Conservation (phyloP, 2,797 vertebrate species). For the Hephaestus fuliginosus region DNA sequence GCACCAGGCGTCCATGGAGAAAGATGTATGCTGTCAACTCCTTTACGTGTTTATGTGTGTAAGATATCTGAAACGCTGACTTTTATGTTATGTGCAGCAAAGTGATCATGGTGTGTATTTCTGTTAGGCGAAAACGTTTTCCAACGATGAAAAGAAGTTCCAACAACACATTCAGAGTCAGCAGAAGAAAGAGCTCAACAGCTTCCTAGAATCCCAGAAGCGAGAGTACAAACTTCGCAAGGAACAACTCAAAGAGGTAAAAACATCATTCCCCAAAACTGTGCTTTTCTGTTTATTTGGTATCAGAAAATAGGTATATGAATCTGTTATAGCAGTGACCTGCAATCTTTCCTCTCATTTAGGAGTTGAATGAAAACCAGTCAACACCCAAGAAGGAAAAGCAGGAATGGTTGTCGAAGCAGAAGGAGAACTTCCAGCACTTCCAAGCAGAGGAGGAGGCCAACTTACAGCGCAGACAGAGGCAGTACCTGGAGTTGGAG, state of each 20-base stretch:
- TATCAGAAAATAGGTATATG: background rate
- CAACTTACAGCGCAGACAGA: constrained; percentile 94
- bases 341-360: constrained; percentile 37
- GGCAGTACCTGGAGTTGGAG: constrained; percentile 97
- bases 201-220: constrained; percentile 97
- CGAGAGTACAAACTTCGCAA: constrained; percentile 98
- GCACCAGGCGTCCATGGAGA: constrained; percentile 97
- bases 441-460: constrained; percentile 99
- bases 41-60: background rate
- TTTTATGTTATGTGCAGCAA: background rate
- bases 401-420: constrained; percentile 98
- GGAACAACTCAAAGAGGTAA: constrained; percentile 98
- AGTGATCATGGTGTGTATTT: constrained; percentile 23
- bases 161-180: constrained; percentile 98
- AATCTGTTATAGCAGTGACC: background rate
- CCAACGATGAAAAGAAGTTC: constrained; percentile 98
- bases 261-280: background rate
- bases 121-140: constrained; percentile 93
- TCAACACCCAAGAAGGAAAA: constrained; percentile 99
- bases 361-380: constrained; percentile 99
- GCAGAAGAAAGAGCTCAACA: constrained; percentile 98
- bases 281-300: background rate
- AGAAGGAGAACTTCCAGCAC: constrained; percentile 99
- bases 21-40: constrained; percentile 89
- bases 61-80: background rate